phyloP scores from a whole-genome alignment of 2,113 vertebrate species.

The Sitta europaea region DNA sequence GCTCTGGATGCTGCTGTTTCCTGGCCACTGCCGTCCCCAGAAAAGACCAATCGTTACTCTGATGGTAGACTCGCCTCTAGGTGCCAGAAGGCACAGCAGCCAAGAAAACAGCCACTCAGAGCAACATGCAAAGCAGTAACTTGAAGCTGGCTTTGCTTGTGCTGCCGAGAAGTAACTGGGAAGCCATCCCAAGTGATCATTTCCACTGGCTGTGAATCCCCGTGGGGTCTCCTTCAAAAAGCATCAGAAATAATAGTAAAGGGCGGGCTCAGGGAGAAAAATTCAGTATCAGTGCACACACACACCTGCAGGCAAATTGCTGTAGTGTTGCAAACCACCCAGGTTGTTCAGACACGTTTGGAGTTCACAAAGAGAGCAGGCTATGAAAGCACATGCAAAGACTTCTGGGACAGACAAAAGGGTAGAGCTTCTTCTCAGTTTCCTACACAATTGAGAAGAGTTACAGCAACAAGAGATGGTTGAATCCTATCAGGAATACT shows the following conservation, averaged over 20 bases:
- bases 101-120: not conserved
- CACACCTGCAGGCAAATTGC: not conserved
- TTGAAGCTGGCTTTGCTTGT: not conserved
- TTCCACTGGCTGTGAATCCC: not conserved
- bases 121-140: not conserved
- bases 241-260: not conserved
- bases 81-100: not conserved
- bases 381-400: not conserved
- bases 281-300: rapidly evolving
- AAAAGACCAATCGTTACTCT: not conserved
- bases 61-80: not conserved
- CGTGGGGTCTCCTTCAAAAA: not conserved
- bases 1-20: not conserved
- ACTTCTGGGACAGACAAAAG: not conserved
- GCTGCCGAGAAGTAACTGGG: not conserved
- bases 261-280: not conserved
- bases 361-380: not conserved
- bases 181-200: not conserved
- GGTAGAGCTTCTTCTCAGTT: not conserved
- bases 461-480: not conserved
- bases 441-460: not conserved
- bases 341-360: not conserved
- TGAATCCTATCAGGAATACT: not conserved
- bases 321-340: not conserved
- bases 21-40: rapidly evolving